Conservation (phyloP, 2,888 invertebrate species). For the Bedellia somnulentella region DNA sequence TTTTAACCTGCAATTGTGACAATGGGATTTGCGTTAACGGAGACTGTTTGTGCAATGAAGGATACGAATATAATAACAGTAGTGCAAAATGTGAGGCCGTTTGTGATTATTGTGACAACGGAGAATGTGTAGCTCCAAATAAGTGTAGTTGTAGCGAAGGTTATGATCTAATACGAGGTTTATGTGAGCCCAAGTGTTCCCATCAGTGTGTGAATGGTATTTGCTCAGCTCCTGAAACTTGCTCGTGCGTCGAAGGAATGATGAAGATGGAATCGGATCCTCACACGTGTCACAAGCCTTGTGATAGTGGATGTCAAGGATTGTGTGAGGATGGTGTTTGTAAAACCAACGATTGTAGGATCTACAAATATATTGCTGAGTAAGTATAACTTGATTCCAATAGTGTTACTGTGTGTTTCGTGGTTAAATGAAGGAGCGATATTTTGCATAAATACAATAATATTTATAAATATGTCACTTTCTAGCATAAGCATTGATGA, state of each 20-base stretch:
- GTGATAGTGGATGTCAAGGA: neutral
- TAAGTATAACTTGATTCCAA: too few relatives aligned
- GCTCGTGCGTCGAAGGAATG: conserved; percentile 16
- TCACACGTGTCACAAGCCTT: neutral
- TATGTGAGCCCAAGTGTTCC: conserved; percentile 19
- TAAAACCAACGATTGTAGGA: too few relatives aligned
- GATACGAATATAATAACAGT: conserved; percentile 12
- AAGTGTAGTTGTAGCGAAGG: conserved; percentile 61
- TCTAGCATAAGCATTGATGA: too few relatives aligned
- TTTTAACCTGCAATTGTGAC: too few relatives aligned
- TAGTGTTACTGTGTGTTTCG: too few relatives aligned
- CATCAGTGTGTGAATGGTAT: conserved; percentile 21
- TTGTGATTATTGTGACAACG: conserved; percentile 28
- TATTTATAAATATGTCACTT: too few relatives aligned
- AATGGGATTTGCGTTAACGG: neutral
- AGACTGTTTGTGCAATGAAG: neutral
- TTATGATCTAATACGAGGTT: conserved; percentile 24
- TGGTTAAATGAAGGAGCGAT: too few relatives aligned
- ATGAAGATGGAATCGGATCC: conserved; percentile 11
- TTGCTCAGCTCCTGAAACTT: conserved; percentile 17
- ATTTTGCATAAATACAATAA: too few relatives aligned
- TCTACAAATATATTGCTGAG: too few relatives aligned
- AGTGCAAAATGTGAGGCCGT: conserved; percentile 9
- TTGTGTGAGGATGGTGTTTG: neutral
- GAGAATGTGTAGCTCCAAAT: conserved; percentile 62